Evolutionary conservation across 2,888 invertebrate species (phyloP).

Genomic region (Spisula subtruncata): DNA sequence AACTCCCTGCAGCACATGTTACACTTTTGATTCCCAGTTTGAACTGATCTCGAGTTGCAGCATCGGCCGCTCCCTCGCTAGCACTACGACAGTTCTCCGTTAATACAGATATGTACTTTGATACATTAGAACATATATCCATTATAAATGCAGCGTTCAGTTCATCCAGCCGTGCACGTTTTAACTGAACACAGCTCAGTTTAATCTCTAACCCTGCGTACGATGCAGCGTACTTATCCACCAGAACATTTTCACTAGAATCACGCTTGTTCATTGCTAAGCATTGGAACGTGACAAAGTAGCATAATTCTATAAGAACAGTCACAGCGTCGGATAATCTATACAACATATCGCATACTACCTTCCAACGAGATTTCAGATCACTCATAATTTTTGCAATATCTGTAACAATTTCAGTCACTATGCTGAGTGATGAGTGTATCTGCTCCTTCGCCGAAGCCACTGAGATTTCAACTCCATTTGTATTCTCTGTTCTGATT

Average conservation of each 20-base stretch:
- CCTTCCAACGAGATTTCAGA: slow-evolving; percentile 75
- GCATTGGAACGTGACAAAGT: slow-evolving; percentile 84
- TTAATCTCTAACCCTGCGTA: slow-evolving; percentile 85
- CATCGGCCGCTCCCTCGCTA: slow-evolving; percentile 78
- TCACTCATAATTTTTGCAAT: slow-evolving; percentile 64
- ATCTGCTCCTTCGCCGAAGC: slow-evolving; percentile 67
- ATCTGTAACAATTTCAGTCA: slow-evolving; percentile 63
- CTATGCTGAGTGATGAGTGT: slow-evolving; percentile 54
- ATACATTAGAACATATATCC: slow-evolving; percentile 83
- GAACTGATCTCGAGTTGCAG: slow-evolving; percentile 83
- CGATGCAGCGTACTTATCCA: slow-evolving; percentile 84
- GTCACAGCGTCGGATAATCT: slow-evolving; percentile 83
- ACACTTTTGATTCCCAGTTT: slow-evolving; percentile 85
- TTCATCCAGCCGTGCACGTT: slow-evolving; percentile 80
- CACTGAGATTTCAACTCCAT: slow-evolving; percentile 57
- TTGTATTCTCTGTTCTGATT: slow-evolving; percentile 80
- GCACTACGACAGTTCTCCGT: slow-evolving; percentile 84
- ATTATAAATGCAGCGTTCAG: slow-evolving; percentile 83
- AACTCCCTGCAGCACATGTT: slow-evolving; percentile 84
- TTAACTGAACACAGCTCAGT: slow-evolving; percentile 81
- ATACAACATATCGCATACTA: slow-evolving; percentile 79
- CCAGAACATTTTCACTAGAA: slow-evolving; percentile 75
- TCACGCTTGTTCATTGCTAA: slow-evolving; percentile 68
- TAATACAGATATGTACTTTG: slow-evolving; percentile 82
- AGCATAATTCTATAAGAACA: slow-evolving; percentile 83